Evolutionary conservation across 2,113 vertebrate genomes (phyloP).

Genomic region (Notothenia coriiceps): DNA sequence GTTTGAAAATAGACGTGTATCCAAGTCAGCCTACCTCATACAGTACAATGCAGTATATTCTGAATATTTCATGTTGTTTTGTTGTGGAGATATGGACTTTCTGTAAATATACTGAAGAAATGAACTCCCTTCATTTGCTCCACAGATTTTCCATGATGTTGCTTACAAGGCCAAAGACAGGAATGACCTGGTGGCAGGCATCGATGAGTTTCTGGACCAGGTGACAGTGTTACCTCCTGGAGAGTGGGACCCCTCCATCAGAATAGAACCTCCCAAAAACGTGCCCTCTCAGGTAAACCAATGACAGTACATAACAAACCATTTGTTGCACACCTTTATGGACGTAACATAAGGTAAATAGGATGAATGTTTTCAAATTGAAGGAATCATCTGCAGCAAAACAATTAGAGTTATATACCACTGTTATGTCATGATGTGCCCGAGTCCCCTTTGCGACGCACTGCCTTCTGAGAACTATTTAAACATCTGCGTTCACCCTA

Average conservation of each 20-base stretch:
- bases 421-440: background rate
- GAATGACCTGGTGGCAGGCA: constrained; percentile 95
- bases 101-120: background rate
- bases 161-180: constrained; percentile 99
- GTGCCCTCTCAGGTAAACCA: constrained; percentile 93
- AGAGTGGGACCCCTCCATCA: constrained; percentile 98
- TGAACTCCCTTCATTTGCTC: background rate
- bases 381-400: background rate
- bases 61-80: background rate
- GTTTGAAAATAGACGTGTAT: constrained; percentile 41
- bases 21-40: constrained; percentile 19
- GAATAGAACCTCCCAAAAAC: constrained; percentile 99
- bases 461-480: constrained; percentile 23
- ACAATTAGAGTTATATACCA: background rate
- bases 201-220: constrained; percentile 98
- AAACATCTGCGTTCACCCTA: constrained; percentile 46
- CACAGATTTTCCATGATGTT: constrained; percentile 96
- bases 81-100: no score
- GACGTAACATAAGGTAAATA: background rate
- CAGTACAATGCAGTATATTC: background rate
- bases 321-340: background rate
- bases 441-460: background rate
- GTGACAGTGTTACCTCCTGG: constrained; percentile 98
- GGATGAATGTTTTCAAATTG: background rate
- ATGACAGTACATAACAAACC: no score